Evolutionary conservation across 2,888 invertebrate species (phyloP), one percentile per base, ranked within the genome.

Genomic region (Agrochola lota): DNA sequence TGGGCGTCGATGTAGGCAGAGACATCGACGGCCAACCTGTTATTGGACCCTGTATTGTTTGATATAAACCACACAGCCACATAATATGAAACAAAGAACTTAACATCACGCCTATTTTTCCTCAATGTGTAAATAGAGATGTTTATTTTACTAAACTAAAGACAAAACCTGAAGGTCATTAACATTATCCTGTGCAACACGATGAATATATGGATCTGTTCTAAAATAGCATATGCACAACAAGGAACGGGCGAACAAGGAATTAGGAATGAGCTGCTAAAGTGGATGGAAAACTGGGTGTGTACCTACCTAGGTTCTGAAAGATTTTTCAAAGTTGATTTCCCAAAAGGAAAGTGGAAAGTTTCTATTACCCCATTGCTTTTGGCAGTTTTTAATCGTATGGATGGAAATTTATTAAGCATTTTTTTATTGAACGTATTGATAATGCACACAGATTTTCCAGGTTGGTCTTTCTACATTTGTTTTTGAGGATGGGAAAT

Each of bases 191-290:
- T 59, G 26, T 64, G 55, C 77, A 76, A 64, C 55, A 30, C 17
- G 15, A 64, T 64, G n/a, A 63, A 26, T 77, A 8, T 57, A 76
- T 35, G 30, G 15, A 49, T 23, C 35, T 12, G 60, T 60, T 43
- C 23, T 77, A n/a, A 59, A 52, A 30, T 59, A 60, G 74, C n/a
- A 8, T n/a, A n/a, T 55, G 17, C 52, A 43, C 43, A 20, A 49
- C 35, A 35, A 74, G 20, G 17, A 63, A 55, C 26, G 8, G 20
- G 52, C 17, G 26, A 46, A 69, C 60, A 40, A 9, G 35, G 63
- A 57, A 46, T 76, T 64, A 63, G 75, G 43, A 11, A 76, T 46
- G 17, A n/a, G 63, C 26, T 77, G 49, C 57, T 63, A 26, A 79
- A 79, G 23, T 80, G 26, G 49, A 46, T 12, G 62, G 46, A 60